A percentile compares a stretch with the other conserved stretches of the same genome.
Evolutionary conservation across 2,888 invertebrate species (phyloP).

Genomic region (Hyposoter dolosus): DNA sequence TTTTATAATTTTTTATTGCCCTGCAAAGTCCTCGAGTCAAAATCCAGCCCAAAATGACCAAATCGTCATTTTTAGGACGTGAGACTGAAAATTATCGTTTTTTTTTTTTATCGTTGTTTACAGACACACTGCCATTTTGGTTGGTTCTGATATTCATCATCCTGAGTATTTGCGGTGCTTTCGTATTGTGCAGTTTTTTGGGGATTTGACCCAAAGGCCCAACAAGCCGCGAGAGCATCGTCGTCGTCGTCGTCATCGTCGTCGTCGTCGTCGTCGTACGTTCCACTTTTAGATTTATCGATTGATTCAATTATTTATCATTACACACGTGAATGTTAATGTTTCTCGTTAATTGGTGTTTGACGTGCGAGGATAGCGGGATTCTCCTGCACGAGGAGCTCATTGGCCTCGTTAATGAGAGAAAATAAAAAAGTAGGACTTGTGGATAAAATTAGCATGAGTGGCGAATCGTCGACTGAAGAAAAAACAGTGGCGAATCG

Average conservation of each 20-base stretch:
- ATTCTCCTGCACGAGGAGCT: too few species aligned
- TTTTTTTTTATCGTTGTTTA: slow-evolving; percentile 78
- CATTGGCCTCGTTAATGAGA: neutral
- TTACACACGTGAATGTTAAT: neutral
- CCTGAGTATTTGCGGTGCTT: slow-evolving; percentile 91
- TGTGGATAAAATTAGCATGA: neutral
- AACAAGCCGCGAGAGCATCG: slow-evolving; percentile 31
- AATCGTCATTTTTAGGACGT: too few species aligned
- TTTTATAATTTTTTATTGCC: too few species aligned
- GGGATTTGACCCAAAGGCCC: slow-evolving; percentile 86
- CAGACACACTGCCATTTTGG: slow-evolving; percentile 94
- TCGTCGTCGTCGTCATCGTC: slow-evolving; percentile 58
- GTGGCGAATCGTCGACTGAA: neutral
- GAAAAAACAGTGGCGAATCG: too few species aligned
- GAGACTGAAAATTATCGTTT: neutral
- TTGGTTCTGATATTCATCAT: slow-evolving; percentile 91
- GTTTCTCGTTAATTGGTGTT: neutral
- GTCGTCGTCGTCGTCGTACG: slow-evolving; percentile 61
- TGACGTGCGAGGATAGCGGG: slow-evolving; percentile 11
- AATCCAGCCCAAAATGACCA: too few species aligned
- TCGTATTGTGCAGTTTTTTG: slow-evolving; percentile 93
- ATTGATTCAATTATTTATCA: slow-evolving; percentile 34
- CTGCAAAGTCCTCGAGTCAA: too few species aligned
- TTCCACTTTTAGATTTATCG: slow-evolving; percentile 56
- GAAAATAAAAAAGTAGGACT: neutral